Base-by-base conservation (phyloP, 35 echinoderm and acorn worm species). In the Ophioderma brevispina region DNA sequence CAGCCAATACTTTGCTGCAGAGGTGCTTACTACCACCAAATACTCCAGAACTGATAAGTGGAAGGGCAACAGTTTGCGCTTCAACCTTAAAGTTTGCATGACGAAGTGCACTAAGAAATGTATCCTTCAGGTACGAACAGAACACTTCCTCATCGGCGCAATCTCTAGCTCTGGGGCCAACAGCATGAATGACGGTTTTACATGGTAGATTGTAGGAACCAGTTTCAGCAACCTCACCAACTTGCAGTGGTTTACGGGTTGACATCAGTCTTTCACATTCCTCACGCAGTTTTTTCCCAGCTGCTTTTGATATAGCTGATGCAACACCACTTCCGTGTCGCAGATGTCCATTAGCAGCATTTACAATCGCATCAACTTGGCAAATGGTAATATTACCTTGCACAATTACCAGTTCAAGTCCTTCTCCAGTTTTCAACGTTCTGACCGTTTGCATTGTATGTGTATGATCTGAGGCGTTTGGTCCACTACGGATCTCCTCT, bases 31-130 rank as follows among this genome's bases (percentile, higher is more conserved):
- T 2, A 3, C 59, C 59, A 70, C 17, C 59, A 70, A 70, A 70
- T 30, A 70, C 23, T 30, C 90, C 90, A 49, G 90, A 85, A 79
- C 90, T 92, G 21, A 92, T 92, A 13, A 85, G 76, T 43, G 90
- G 90, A 30, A 92, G 33, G 0, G 90, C 90, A 19, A 92, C 40
- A n/a, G 64, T 32, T 38, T 3, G 32, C 18, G 76, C 46, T 35
- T 86, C 11, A 32, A 92, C 34, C 31, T 33, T 33, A 17, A 78
- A n/a, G 52, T 82, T 42, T 55, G 90, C 82, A 79, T 55, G 28
- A 0, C 36, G n/a, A 0, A 92, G 52, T 33, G 64, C 76, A 40
- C 77, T 86, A 14, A 92, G 19, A 32, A 85, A 36, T 25, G 90
- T 92, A 32, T 33, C 38, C 42, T 59, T 92, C 42, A 92, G 39